Evolutionary conservation across 2,113 vertebrate species (phyloP), one percentile per base, ranked within the genome.

Genomic region (Onychorhynchus coronatus): DNA sequence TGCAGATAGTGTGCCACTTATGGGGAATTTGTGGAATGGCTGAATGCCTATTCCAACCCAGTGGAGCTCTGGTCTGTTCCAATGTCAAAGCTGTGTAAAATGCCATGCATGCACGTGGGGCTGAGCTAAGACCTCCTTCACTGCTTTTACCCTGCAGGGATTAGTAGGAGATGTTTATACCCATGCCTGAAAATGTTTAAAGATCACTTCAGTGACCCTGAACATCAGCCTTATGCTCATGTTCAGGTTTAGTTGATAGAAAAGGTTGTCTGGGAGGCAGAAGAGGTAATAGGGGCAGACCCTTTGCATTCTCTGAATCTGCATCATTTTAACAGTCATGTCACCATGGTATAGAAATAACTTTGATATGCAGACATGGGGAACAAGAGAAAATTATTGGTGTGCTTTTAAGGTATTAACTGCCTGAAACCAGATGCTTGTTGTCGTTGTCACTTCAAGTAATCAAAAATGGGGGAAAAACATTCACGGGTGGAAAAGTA

Each of bases 381-480:
- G 20, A 83, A 46, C 22, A 85, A 61, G 11, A 39, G 12, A 17
- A 35, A 53, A 30, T 20, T 19, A 28, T 44, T 23, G 14, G 16
- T 58, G 23, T 88, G 22, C 8, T 80, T 74, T 85, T 77, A 8
- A 83, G 23, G 8, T 37, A 27, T 58, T 82, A 80, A 66, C 35
- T 59, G 24, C 56, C 27, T 84, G 68, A 86, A 91, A 87, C 10
- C 17, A 94, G n/a, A 23, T 71, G 46, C 25, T 93, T 72, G 12
- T n/a, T 91, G 41, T 31, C 4, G 24, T n/a, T 88, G 37, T 30
- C 5, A 9, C 25, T 84, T 89, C 14, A 68, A 46, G 55, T 11
- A 2, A 44, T 66, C 27, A 72, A 52, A 89, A 87, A 1, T 0
- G 3, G 53, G 10, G 5, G 4, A 7, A 49, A 62, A 58, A 42